A percentile compares a stretch with the other conserved stretches of the same genome.
phyloP scores from a whole-genome alignment of 2,888 invertebrate genomes.

The Tinea pellionella region DNA sequence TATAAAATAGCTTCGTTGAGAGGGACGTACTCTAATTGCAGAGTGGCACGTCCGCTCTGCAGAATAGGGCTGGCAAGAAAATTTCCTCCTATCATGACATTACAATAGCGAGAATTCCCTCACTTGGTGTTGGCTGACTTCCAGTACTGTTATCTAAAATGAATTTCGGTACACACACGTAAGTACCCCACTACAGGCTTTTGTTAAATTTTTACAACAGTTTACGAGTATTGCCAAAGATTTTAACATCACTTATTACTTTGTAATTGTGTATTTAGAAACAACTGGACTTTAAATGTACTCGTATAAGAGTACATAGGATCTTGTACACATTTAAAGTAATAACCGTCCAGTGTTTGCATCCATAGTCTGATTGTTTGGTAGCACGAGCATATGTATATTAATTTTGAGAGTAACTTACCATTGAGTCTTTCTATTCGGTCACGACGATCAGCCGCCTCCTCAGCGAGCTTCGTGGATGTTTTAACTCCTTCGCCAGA shows the following conservation, averaged over 20 bases:
- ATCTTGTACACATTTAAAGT: no score
- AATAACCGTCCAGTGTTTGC: no score
- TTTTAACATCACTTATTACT: no score
- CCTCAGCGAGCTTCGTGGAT: constrained; percentile 84
- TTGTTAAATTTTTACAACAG: neutral
- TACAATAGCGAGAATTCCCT: constrained; percentile 4
- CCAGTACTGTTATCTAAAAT: constrained; percentile 10
- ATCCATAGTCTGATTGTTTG: no score
- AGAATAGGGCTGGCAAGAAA: constrained; percentile 10
- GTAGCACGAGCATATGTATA: no score
- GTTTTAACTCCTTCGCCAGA: constrained; percentile 91
- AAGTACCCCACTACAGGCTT: neutral
- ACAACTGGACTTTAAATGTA: no score
- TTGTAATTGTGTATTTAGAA: no score
- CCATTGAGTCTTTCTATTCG: constrained; percentile 89
- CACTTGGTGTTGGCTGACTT: neutral
- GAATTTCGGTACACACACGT: neutral
- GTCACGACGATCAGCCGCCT: constrained; percentile 85
- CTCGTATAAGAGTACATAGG: no score
- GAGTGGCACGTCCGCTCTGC: neutral
- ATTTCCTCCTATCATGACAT: constrained; percentile 6
- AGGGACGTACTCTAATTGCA: neutral
- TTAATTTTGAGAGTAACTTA: no score
- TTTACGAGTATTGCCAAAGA: neutral
- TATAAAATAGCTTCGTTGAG: neutral